Evolutionary conservation across 2,888 invertebrate species (phyloP), one percentile per base, ranked within the genome.

Genomic region (Melieria crassipennis): DNA sequence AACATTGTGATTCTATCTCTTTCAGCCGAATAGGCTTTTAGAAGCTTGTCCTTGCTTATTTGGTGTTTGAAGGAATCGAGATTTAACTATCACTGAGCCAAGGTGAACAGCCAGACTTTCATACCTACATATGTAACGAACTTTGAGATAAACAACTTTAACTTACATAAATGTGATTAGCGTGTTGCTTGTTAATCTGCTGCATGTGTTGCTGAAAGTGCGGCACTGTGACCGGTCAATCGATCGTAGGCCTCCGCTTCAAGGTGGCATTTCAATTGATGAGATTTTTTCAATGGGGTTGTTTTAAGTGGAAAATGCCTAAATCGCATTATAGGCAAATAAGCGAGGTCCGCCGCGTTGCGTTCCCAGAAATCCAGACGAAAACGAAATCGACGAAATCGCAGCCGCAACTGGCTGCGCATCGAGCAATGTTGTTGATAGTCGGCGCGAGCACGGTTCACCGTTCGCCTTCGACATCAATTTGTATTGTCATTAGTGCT

Each of bases 341-440:
- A 16, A 30, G n/a, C 10, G n/a, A 30, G 43, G 63, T 71, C 48
- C 52, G 46, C 42, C 48, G 65, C 56, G 52, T 65, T 55, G 57
- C 69, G 71, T 74, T 74, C 73, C 67, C 73, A 74, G 73, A 74
- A 74, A 74, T 55, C 63, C 72, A 72, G 72, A 72, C 69, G 16
- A 30, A 6, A 57, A 57, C 10, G 52, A 52, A 42, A 56, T 13
- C n/a, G n/a, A 57, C 9, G 16, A 57, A 57, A 13, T 57, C 16
- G 16, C 57, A 57, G 30, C n/a, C n/a, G 57, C 9, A 13, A 10
- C 16, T 30, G 4, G 13, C 13, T 11, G 16, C 9, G 57, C 57
- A 30, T 57, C 30, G 13, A 10, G 11, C n/a, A 7, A 13, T 62
- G 64, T 73, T 30, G 30, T 30, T 30, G 30, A 30, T 30, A 30